phyloP scores from a whole-genome alignment of 2,888 invertebrate genomes.

The Criorhina ranunculi region DNA sequence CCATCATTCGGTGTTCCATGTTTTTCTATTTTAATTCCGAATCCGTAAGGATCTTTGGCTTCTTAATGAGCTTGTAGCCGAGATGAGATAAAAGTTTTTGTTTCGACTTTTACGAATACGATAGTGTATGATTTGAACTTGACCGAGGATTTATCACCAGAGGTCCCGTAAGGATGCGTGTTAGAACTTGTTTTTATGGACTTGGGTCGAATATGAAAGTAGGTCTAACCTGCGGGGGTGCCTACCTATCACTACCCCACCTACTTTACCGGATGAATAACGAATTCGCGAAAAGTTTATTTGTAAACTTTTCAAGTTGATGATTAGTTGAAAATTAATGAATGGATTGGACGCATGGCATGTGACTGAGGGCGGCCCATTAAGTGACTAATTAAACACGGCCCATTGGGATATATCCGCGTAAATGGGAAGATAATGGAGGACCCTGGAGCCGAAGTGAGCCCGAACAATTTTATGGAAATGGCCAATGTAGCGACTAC shows the following conservation, averaged over 20 bases:
- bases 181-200: constrained; percentile 49
- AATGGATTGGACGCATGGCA: constrained; percentile 73
- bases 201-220: constrained; percentile 23
- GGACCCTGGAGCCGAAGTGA: background rate
- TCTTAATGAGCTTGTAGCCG: constrained; percentile 67
- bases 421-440: constrained; percentile 51
- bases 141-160: constrained; percentile 66
- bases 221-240: background rate
- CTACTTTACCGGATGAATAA: background rate
- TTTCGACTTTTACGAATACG: constrained; percentile 1
- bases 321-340: constrained; percentile 76
- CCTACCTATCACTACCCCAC: too few species aligned
- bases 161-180: constrained; percentile 70
- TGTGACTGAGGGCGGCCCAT: constrained; percentile 56
- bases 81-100: constrained; percentile 63
- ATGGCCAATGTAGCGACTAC: constrained; percentile 41
- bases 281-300: constrained; percentile 54
- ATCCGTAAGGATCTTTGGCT: constrained; percentile 61
- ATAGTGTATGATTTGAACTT: constrained; percentile 52
- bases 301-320: constrained; percentile 64
- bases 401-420: constrained; percentile 55
- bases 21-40: constrained; percentile 48
- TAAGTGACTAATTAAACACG: constrained; percentile 73
- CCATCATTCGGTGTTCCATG: background rate
- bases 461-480: constrained; percentile 30